Conservation (phyloP, 2,797 vertebrate species). For the Acridotheres tristis region DNA sequence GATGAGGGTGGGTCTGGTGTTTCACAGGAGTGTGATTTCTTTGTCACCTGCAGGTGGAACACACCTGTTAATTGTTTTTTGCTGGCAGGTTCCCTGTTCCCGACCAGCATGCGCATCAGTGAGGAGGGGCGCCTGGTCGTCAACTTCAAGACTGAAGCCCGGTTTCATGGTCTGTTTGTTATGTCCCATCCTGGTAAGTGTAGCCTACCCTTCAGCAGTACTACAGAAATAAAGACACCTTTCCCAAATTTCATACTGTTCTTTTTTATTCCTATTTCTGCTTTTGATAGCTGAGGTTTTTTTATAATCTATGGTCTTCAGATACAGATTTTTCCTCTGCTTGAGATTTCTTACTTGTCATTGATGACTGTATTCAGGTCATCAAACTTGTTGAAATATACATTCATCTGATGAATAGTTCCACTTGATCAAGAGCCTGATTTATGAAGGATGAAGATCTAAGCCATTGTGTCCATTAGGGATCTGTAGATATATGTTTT, state of each 20-base stretch:
- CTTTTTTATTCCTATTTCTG: background rate
- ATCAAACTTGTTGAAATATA: background rate
- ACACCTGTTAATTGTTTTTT: background rate
- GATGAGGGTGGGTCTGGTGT: background rate
- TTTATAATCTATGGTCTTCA: background rate
- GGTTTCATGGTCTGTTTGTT: conserved; percentile 91
- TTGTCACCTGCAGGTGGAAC: background rate
- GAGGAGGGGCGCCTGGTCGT: conserved; percentile 91
- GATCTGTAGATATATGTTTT: background rate
- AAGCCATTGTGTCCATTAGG: background rate
- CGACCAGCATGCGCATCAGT: conserved; percentile 92
- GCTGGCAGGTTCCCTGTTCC: conserved; percentile 86
- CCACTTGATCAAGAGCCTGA: background rate
- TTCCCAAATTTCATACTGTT: background rate
- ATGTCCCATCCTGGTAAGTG: conserved; percentile 83
- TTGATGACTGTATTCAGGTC: background rate
- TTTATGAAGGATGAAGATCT: background rate
- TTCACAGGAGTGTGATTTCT: background rate
- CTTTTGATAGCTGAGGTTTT: background rate
- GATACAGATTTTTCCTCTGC: background rate
- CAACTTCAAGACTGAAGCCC: conserved; percentile 91
- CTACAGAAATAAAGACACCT: background rate
- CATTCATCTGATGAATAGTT: background rate
- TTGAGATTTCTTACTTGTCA: background rate
- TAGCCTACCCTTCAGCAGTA: background rate